Evolutionary conservation across 2,113 vertebrate species (phyloP), one percentile per base, ranked within the genome.

Genomic region (Equus przewalskii): DNA sequence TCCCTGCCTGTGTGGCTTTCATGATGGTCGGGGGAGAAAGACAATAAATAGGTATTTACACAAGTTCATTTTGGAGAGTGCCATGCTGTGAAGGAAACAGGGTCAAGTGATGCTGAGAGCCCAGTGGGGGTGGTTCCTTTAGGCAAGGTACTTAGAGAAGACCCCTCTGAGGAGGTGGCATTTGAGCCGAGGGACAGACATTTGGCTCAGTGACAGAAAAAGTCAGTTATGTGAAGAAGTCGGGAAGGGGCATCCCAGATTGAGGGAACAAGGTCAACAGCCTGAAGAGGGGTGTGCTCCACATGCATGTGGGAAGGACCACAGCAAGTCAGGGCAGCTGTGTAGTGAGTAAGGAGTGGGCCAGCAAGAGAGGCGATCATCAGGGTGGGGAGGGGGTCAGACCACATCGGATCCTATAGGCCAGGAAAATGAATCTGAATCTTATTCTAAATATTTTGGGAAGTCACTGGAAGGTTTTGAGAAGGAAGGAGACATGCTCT

Each of bases 371-470:
- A n/a, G 4, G 28, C 9, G 8, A 22, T 26, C 67, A 22, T 46
- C 9, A 28, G 15, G 46, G 12, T 9, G 13, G 4, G 19, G 26
- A 18, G 3, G 16, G 44, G 56, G 14, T 88, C 69, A 73, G 80
- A 36, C 8, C 78, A 54, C 1, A 0, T 2, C 1, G 4, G 28
- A 44, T n/a, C 60, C 22, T 5, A 4, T 0, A 6, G 28, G 67
- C 30, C 64, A 19, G 2, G 26, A 51, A 19, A 22, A 58, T 0
- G n/a, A 54, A 19, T 54, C 54, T 82, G 60, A 30, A n/a, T 44
- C 67, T 91, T 70, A 62, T 14, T 26, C 12, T 46, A 75, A 91
- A 79, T 72, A 46, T 28, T 84, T 11, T 7, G 58, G 41, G 76
- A 72, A 51, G n/a, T 72, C 56, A 21, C 9, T 4, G 26, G 22